Evolutionary conservation across 2,797 vertebrate genomes (phyloP).

Genomic region (Avahi laniger): DNA sequence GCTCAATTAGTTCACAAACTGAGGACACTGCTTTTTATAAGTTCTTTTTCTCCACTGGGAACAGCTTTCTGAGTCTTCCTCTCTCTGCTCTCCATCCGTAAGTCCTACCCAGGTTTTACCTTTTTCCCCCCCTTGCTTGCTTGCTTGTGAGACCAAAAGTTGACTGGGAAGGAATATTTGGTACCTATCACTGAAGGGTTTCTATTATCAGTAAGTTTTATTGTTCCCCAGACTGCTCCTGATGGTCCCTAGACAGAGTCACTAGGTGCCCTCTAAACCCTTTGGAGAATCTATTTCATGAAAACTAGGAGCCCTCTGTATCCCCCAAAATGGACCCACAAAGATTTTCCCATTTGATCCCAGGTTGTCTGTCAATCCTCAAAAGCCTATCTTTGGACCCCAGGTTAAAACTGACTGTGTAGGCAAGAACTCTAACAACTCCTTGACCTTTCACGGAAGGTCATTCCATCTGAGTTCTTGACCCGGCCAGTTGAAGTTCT

Average conservation of each 20-base stretch:
- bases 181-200: slow-evolving; percentile 23
- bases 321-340: not conserved
- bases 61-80: slow-evolving; percentile 26
- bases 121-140: not conserved
- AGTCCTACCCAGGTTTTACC: slow-evolving; percentile 53
- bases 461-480: not conserved
- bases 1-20: slow-evolving; percentile 51
- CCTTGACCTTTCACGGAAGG: not conserved
- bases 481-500: too few relatives aligned
- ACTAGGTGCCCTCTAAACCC: not conserved
- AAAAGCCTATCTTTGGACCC: not conserved
- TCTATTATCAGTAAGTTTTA: slow-evolving; percentile 54
- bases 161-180: not conserved
- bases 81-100: not conserved
- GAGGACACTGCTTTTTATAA: slow-evolving; percentile 59
- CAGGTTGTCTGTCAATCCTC: not conserved
- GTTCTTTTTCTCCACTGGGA: slow-evolving; percentile 27
- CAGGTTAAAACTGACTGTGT: not conserved
- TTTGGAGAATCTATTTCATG: not conserved
- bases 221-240: not conserved
- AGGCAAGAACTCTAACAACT: not conserved
- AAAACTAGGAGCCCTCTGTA: not conserved
- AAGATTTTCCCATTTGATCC: not conserved
- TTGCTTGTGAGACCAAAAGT: slow-evolving; percentile 28
- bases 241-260: not conserved